Evolutionary conservation across 2,113 vertebrate genomes (phyloP), one percentile per base, ranked within the genome.

Genomic region (Camarhynchus parvulus): DNA sequence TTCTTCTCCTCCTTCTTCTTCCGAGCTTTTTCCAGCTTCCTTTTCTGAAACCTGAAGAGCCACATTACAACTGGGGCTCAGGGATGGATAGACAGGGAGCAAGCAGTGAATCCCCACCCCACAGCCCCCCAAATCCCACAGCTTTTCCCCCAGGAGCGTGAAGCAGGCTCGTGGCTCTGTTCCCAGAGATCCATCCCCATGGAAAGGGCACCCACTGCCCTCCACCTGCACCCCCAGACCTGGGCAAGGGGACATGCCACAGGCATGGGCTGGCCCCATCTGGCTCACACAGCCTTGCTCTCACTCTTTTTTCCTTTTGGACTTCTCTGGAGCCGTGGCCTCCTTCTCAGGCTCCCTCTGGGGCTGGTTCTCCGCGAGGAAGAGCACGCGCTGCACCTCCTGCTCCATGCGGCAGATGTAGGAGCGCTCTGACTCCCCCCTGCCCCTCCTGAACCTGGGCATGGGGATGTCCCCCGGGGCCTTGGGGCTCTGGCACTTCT

Each of bases 281-380:
- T 5, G 0, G 14, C 37, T 8, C 22, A 2, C 4, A 19, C 0
- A 20, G 56, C 35, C 4, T 11, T 30, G 83, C 27, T 89, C 99
- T 98, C 96, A 99, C 99, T 98, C 97, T 91, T 98, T 99, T 96
- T 98, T 99, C 49, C 97, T 98, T 46, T 97, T 95, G 5, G 99
- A 98, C 70, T 99, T 99, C 78, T 97, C 92, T 5, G 96, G 94
- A 9, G 94, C 82, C 2, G 20, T 41, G 1, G 3, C 95, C 64
- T 98, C 97, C 74, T 78, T 97, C 96, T 99, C 99, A 0, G 99
- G 99, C 80, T 98, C 96, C 44, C 98, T 91, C 47, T 96, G 96
- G 8, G 84, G 55, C 96, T 99, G 99, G 97, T 99, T 99, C 64
- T 98, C 96, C 17, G 98, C 97, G 68, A 99, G 99, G 94, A 99